Base-by-base conservation (phyloP, 2,113 vertebrate species). In the Cephalopterus ornatus region DNA sequence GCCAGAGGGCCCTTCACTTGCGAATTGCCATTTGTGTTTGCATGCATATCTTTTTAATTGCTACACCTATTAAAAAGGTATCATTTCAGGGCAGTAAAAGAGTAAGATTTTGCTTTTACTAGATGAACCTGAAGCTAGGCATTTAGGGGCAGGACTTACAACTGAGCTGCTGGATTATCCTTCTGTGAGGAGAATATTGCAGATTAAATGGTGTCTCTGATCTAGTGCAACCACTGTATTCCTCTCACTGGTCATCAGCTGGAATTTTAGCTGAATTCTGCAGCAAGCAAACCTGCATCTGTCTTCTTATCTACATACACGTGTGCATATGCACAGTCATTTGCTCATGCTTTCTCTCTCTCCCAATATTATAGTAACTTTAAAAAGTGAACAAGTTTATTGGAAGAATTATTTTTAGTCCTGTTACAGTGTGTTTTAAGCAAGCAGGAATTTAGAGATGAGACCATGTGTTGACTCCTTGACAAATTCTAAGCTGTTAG, bases 241-340 rank as follows among this genome's bases (percentile, higher is more conserved):
- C 49, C 27, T 85, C 33, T 67, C 4, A 11, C 32, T 87, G 63
- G 44, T 80, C 24, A n/a, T 67, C 62, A 88, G 9, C 28, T 83
- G 84, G 28, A 44, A 49, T 58, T 70, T 2, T 30, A 11, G 21
- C 58, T 46, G 65, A 74, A 52, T 84, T 72, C 47, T 94, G 75
- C 16, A 86, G 27, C 26, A 56, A 41, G 17, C 6, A 39, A 9
- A 56, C 19, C 21, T 12, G 10, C 32, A 39, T 11, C n/a, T 86
- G 11, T 80, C 24, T 94, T 94, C 37, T 74, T 66, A 42, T 19
- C 5, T 80, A 35, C 5, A 15, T 16, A 4, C 9, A 10, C 5
- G 6, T 1, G 1, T 46, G 28, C 8, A 7, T 14, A 13, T 17
- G 20, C 18, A 13, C 4, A 4, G 19, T 65, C 2, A 0, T 35